These are phyloP conservation scores for Himalopsyche japonica DNA, from an alignment of 2,888 invertebrate species.

Conservation along the genomic window DNA sequence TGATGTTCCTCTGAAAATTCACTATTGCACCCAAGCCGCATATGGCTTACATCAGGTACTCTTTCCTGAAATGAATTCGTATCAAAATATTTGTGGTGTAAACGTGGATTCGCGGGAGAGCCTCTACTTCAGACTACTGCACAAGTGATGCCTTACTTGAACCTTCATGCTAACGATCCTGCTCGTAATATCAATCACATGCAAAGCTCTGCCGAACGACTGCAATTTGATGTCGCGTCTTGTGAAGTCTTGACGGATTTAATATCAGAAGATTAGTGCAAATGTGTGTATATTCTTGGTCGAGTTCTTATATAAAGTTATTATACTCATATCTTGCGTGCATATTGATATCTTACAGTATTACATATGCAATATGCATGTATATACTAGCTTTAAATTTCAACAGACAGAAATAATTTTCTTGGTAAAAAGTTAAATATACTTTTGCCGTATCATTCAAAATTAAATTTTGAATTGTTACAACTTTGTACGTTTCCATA, in stretches of 20 bases:
- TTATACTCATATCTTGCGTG: background rate
- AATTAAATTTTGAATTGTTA: no score
- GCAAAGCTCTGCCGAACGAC: background rate
- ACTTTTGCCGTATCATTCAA: no score
- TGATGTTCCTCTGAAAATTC: background rate
- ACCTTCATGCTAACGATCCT: background rate
- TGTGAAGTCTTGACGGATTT: background rate
- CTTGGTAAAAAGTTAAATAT: no score
- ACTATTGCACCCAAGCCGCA: slow-evolving; percentile 5
- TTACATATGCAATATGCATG: no score
- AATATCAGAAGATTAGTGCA: background rate
- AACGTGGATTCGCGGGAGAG: background rate
- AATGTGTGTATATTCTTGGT: background rate
- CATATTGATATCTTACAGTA: background rate
- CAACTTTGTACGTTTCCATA: no score
- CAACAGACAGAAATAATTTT: no score
- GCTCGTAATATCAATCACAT: background rate
- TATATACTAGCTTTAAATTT: no score
- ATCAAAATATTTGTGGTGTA: slow-evolving; percentile 33
- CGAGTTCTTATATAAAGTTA: background rate
- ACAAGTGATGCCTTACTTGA: background rate
- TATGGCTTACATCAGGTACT: slow-evolving; percentile 19
- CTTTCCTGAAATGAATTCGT: slow-evolving; percentile 28
- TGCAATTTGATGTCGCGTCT: background rate
- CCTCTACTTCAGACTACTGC: background rate